These are phyloP conservation scores for Lacanobia wlatinum DNA, from an alignment of 2,888 invertebrate genomes.

Conservation along the genomic window DNA sequence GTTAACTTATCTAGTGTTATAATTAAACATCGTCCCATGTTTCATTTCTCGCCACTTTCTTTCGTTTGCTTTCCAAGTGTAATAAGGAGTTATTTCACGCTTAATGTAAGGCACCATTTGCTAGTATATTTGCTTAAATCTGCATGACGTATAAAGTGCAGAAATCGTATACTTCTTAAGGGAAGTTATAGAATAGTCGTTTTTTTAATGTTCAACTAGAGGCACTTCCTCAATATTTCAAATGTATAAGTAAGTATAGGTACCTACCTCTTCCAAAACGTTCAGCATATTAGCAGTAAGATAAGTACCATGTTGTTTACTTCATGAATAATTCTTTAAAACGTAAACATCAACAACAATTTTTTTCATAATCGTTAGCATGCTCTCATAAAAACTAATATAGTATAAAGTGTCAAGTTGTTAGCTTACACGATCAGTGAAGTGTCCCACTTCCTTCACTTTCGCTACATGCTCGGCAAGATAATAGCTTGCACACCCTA, in stretches of 20 bases:
- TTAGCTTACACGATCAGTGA: slow-evolving; percentile 19
- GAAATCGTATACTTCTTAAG: not conserved
- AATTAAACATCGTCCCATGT: slow-evolving; percentile 84
- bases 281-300: not conserved
- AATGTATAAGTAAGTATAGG: not conserved
- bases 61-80: slow-evolving; percentile 57
- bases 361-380: not conserved
- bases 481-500: slow-evolving; percentile 22
- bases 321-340: not conserved
- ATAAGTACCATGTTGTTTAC: not conserved
- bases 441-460: slow-evolving; percentile 29
- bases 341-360: not conserved
- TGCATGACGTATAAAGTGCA: not conserved
- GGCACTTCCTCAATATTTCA: not conserved
- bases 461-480: slow-evolving; percentile 3
- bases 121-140: slow-evolving; percentile 31
- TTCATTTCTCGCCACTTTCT: slow-evolving; percentile 72
- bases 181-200: not conserved
- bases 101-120: slow-evolving; percentile 25
- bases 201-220: not conserved
- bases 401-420: slow-evolving; percentile 22
- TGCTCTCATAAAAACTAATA: not conserved
- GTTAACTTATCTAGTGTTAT: slow-evolving; percentile 89
- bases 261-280: not conserved
- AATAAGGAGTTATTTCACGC: slow-evolving; percentile 48